Evolutionary conservation across 1,140 invertebrate species (phyloP), one percentile per base, ranked within the genome.

Genomic region (Ooceraea biroi): DNA sequence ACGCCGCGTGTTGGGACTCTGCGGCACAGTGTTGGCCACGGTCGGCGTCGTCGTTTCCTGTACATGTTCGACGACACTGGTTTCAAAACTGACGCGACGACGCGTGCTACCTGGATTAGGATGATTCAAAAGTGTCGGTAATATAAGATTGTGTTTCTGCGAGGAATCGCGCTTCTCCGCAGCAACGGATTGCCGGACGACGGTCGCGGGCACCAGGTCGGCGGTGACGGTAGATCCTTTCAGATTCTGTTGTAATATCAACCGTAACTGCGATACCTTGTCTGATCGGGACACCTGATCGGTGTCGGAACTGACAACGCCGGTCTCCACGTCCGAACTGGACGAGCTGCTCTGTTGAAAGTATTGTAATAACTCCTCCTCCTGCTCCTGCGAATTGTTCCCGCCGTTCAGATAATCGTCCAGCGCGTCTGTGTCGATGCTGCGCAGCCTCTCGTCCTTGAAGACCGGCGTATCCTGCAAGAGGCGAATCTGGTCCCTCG

Each of bases 351-450:
- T 94, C 83, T 96, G 95, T 87, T 96, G 96, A 93, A 97, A 97
- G 94, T 97, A 97, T 93, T 97, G 96, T 88, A 97, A 93, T 83
- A 97, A 91, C 93, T 97, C 97, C 90, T 97, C 96, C 89, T 97
- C 97, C 88, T 96, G 96, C 88, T 97, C 97, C 90, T 97, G 96
- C 58, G 97, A 97, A 93, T 97, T 97, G 85, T 96, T 96, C 58
- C 96, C 96, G 52, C 96, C 96, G 84, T 96, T 96, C 86, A 97
- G 95, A 92, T 97, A 97, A 93, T 97, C 97, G 90, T 97, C 96
- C 52, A 98, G 92, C 52, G 96, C 96, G 89, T 97, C 97, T 52
- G 96, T 96, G 89, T 97, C 97, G 83, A 97, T 96, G 63, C 96
- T 96, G 87, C 96, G 96, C 46, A 97, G 82, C 60, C 93, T 94